These are phyloP conservation scores for Elaphurus davidianus DNA, from an alignment of 2,113 vertebrate species.

Conservation along the genomic window DNA sequence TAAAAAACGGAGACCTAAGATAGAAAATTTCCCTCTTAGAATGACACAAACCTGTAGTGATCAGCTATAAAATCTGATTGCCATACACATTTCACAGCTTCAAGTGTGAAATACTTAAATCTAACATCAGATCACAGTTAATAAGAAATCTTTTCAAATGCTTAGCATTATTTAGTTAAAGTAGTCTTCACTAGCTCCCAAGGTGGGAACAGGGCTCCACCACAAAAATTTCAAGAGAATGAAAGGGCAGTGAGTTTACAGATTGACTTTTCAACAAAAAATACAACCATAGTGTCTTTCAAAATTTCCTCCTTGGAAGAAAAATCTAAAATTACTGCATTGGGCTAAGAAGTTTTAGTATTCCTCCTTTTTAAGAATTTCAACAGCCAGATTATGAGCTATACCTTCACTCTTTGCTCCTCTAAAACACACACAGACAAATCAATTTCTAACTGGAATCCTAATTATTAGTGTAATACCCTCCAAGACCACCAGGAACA, in stretches of 20 bases:
- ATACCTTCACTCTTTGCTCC: not conserved
- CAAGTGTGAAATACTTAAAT: not conserved
- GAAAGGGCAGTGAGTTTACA: not conserved
- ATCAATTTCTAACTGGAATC: conserved; percentile 16
- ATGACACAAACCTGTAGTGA: not conserved
- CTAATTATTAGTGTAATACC: not conserved
- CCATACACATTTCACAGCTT: not conserved
- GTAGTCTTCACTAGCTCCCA: not conserved
- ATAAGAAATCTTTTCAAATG: not conserved
- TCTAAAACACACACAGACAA: not conserved
- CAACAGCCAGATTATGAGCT: not conserved
- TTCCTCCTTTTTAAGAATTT: not conserved
- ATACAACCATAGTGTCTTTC: not conserved
- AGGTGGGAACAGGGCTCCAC: not conserved
- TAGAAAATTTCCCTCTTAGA: not conserved
- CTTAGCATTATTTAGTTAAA: not conserved
- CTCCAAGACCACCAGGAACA: not conserved
- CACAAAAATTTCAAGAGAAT: not conserved
- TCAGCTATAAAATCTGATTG: not conserved
- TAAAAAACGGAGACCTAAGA: not conserved
- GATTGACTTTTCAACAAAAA: not conserved
- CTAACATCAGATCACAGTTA: not conserved
- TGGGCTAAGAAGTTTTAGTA: not conserved
- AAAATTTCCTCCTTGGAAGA: not conserved
- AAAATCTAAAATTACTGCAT: not conserved